Percentiles rank a stretch among this genome's conserved stretches.
phyloP scores from a whole-genome alignment of 2,888 invertebrate genomes.

The Anorthoa munda region DNA sequence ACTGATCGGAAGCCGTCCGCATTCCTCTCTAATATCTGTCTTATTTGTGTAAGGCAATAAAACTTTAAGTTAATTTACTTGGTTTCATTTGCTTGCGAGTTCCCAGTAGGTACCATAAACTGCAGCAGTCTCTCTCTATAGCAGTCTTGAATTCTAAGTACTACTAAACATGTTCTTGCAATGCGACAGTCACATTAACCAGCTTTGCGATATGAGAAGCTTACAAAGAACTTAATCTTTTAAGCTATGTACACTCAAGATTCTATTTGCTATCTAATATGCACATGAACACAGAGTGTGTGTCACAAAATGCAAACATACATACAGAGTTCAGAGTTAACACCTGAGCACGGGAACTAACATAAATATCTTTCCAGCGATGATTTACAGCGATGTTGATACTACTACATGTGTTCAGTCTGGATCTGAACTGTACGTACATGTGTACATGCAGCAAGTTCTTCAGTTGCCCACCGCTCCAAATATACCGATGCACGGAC shows the following conservation, averaged over 20 bases:
- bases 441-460: conserved; percentile 9
- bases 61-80: conserved; percentile 82
- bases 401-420: conserved; percentile 38
- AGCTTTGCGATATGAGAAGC: conserved; percentile 65
- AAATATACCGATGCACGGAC: conserved; percentile 29
- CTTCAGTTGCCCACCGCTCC: conserved; percentile 36
- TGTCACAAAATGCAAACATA: conserved; percentile 19
- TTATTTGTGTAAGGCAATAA: conserved; percentile 87
- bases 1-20: conserved; percentile 84
- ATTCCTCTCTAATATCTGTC: conserved; percentile 85
- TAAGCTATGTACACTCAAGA: not conserved
- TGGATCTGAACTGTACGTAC: conserved; percentile 6
- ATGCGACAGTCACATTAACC: conserved; percentile 62
- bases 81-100: conserved; percentile 80
- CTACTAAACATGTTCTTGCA: conserved; percentile 45
- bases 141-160: conserved; percentile 1
- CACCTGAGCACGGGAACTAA: conserved; percentile 20
- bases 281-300: conserved; percentile 1
- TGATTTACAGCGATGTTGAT: conserved; percentile 32
- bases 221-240: not conserved
- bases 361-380: conserved; percentile 35
- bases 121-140: not conserved
- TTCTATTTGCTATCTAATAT: conserved; percentile 2
- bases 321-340: conserved; percentile 25
- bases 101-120: conserved; percentile 15